Conservation (phyloP, 2,888 invertebrate species). For the Seira musarum region DNA sequence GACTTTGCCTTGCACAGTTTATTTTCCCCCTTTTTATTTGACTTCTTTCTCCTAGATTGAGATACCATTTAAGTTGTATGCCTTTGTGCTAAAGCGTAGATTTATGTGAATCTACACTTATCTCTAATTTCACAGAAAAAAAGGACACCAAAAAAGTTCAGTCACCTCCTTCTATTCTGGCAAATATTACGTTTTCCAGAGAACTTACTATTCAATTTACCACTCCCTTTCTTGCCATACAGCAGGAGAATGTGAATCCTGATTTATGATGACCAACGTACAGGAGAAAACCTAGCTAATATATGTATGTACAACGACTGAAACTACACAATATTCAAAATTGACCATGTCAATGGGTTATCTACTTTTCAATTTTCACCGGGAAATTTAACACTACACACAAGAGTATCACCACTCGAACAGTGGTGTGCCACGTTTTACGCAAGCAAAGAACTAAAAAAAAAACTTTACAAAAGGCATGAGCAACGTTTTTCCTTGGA, state of each 20-base stretch:
- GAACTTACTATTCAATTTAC: constrained; percentile 1
- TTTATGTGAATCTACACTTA: constrained; percentile 10
- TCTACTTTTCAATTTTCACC: neutral
- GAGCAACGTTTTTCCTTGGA: neutral
- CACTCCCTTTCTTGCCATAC: neutral
- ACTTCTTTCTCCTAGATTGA: too few species aligned
- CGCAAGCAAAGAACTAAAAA: neutral
- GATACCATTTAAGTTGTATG: too few species aligned
- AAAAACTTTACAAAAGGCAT: neutral
- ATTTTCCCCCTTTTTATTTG: too few species aligned
- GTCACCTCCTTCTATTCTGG: neutral
- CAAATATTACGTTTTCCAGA: neutral
- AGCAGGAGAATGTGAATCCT: constrained; percentile 48
- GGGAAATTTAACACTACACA: neutral
- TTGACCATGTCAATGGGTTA: constrained; percentile 4
- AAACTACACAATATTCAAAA: neutral
- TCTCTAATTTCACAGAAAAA: neutral
- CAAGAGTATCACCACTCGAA: neutral
- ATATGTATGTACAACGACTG: neutral
- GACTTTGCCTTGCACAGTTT: neutral
- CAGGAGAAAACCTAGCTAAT: constrained; percentile 12
- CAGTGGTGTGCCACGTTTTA: neutral
- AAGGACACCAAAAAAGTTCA: constrained; percentile 1
- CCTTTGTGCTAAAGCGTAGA: neutral
- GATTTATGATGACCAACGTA: constrained; percentile 54